Conservation (phyloP, 2,888 invertebrate genomes). For the Unio pictorum region DNA sequence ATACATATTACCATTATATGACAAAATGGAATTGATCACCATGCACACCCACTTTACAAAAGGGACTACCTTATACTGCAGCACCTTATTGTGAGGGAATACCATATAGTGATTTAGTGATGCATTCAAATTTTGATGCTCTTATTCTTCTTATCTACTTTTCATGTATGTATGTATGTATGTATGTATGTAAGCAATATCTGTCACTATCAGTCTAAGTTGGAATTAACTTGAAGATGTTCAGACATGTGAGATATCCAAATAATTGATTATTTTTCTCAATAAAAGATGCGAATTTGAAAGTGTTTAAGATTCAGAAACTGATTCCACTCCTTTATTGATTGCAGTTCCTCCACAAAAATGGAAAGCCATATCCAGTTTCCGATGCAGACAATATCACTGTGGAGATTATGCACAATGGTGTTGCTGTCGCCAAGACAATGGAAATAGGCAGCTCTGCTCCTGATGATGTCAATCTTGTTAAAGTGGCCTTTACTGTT, state of each 20-base stretch:
- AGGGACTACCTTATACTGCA: too few relatives aligned
- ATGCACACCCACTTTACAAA: neutral
- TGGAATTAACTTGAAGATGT: too few relatives aligned
- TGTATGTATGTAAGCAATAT: too few relatives aligned
- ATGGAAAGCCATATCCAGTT: slow-evolving; percentile 94
- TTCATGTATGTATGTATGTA: too few relatives aligned
- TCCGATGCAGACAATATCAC: slow-evolving; percentile 88
- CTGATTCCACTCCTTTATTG: slow-evolving; percentile 3
- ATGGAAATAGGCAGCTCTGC: slow-evolving; percentile 90
- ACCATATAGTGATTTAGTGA: too few relatives aligned
- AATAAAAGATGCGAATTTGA: too few relatives aligned
- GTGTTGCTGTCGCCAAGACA: slow-evolving; percentile 85
- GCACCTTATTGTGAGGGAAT: too few relatives aligned
- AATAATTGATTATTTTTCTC: too few relatives aligned
- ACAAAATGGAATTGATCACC: neutral
- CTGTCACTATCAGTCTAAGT: too few relatives aligned
- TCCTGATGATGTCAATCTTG: slow-evolving; percentile 87
- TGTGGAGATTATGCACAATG: slow-evolving; percentile 89
- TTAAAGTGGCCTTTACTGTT: slow-evolving; percentile 92
- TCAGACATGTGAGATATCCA: too few relatives aligned
- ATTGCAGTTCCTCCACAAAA: slow-evolving; percentile 72
- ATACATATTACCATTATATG: neutral
- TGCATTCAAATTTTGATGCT: too few relatives aligned
- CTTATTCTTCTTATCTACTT: too few relatives aligned
- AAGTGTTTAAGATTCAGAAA: slow-evolving; percentile 1